phyloP scores from a whole-genome alignment of 2,113 vertebrate species.

The Okapia johnstoni region DNA sequence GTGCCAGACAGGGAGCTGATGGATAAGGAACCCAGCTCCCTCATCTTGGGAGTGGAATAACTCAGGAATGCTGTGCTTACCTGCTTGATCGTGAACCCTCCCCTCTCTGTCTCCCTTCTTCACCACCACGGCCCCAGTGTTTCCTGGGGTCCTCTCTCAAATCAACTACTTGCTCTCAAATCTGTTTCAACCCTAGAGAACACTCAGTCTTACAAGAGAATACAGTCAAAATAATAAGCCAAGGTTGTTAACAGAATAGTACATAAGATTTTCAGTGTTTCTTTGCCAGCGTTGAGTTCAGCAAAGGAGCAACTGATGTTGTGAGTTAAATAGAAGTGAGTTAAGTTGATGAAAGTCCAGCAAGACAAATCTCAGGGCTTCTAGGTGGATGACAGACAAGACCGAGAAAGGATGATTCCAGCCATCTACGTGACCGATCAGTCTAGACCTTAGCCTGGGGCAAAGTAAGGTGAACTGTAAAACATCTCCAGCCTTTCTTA shows the following conservation, averaged over 20 bases:
- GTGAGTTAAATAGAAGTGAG: background rate
- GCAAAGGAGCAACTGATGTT: background rate
- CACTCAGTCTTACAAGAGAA: background rate
- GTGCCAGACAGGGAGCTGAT: background rate
- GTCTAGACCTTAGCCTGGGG: background rate
- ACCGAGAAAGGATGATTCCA: background rate
- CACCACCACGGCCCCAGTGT: background rate
- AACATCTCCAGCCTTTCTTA: background rate
- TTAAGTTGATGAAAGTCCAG: background rate
- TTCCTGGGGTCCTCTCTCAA: background rate
- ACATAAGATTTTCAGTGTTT: background rate
- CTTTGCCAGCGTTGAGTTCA: background rate
- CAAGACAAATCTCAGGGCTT: background rate
- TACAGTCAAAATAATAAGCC: background rate
- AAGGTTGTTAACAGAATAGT: background rate
- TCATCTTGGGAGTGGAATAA: background rate
- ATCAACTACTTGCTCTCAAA: background rate
- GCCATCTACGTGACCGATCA: background rate
- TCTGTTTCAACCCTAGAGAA: background rate
- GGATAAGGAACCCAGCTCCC: background rate
- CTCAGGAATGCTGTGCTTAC: background rate
- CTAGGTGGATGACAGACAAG: background rate
- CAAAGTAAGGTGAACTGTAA: background rate
- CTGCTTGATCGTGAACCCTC: background rate
- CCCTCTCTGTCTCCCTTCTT: too few species aligned